These are phyloP conservation scores for Chlamydotis undulata DNA, from an alignment of 2,113 vertebrate genomes.

Conservation along the genomic window DNA sequence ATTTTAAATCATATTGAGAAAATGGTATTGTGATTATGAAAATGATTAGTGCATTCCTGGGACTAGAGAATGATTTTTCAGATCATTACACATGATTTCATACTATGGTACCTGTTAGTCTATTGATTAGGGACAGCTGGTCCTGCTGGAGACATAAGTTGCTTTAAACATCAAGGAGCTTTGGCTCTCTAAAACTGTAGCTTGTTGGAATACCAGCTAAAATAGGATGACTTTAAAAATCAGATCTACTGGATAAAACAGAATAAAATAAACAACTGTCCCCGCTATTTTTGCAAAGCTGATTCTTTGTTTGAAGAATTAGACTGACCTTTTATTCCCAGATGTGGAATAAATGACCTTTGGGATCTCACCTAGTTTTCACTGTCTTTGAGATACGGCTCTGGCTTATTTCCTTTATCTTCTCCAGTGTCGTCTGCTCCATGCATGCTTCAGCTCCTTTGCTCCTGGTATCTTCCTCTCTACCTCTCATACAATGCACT, in stretches of 20 bases:
- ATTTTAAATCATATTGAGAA: background rate
- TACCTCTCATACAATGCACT: background rate
- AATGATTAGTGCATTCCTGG: background rate
- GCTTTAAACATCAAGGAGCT: background rate
- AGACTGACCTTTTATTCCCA: background rate
- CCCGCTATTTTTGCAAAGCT: background rate
- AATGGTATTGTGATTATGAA: background rate
- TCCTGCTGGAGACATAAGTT: background rate
- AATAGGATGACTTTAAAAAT: background rate
- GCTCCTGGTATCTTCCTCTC: background rate
- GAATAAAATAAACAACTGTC: background rate
- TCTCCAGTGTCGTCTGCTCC: background rate
- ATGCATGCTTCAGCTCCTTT: background rate
- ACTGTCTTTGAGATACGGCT: background rate
- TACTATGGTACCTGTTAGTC: background rate
- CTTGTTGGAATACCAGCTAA: background rate
- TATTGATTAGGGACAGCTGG: background rate
- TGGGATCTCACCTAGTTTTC: background rate
- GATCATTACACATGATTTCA: background rate
- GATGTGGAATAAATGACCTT: background rate
- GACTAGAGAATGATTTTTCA: background rate
- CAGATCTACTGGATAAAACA: background rate
- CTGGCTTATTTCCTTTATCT: background rate
- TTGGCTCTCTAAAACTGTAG: background rate
- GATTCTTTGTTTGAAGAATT: background rate